Base-by-base conservation (phyloP, 2,888 invertebrate species). In the Caenorhabditis wallacei region DNA sequence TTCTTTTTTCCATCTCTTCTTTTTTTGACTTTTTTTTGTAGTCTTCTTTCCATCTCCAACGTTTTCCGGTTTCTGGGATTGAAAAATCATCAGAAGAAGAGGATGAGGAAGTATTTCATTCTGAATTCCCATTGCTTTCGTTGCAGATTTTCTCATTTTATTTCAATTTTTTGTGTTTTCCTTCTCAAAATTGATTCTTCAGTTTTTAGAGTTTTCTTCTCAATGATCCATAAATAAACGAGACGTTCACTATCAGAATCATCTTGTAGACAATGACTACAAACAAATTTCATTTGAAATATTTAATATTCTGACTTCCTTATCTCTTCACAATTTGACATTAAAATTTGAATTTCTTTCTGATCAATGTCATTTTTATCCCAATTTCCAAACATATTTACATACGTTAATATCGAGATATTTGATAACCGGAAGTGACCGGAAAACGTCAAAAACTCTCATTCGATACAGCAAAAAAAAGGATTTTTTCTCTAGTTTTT, bases 341-440 rank as follows among this genome's bases (percentile, higher is more conserved):
- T n/a, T n/a, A n/a, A n/a, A n/a, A n/a, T n/a, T n/a, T 16, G 13
- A 46, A 46, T n/a, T 46, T 1, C 4, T 46, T 46, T 1, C 46
- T 46, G 46, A 30, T 30, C 30, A 30, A 40, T 40, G 40, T 40
- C 40, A 40, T 16, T 3, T 40, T 40, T 59, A 1, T 40, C 11
- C 57, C 18, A 16, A 35, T 59, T 37, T 59, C 13, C 40, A 8
- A 40, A 40, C 40, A 40, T 40, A 40, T 40, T 40, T 13, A 13
- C 40, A 40, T 40, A 5, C 22, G 22, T 40, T 59, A 59, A 59
- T 37, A 35, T 57, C 10, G 40, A 63, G 51, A 51, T 24, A 51
- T 64, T 64, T 64, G 64, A 64, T 64, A 51, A 35, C 35, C 48
- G 64, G 64, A 64, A 64, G 35, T 64, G 48, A 64, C 64, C 64